Conservation (phyloP, 2,113 vertebrate species). For the Takifugu flavidus region DNA sequence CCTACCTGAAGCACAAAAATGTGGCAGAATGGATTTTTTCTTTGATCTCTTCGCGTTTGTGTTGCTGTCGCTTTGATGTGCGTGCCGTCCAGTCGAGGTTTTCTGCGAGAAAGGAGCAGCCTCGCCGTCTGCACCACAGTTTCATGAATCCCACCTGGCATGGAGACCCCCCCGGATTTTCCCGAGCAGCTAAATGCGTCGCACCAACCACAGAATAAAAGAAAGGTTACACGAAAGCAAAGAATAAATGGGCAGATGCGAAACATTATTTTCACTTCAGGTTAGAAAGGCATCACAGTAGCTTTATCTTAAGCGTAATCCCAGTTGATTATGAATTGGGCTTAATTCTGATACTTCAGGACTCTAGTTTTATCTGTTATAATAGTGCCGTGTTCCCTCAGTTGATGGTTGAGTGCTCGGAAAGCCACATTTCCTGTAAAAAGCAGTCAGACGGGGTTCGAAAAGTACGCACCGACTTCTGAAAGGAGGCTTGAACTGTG, state of each 20-base stretch:
- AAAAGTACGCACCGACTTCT: not conserved
- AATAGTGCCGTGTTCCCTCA: not conserved
- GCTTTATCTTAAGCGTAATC: not conserved
- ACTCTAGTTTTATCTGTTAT: not conserved
- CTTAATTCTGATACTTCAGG: not conserved
- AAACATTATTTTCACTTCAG: conserved; percentile 10
- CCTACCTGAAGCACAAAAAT: no score
- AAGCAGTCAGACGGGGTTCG: not conserved
- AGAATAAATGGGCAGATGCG: not conserved
- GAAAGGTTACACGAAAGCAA: conserved; percentile 4
- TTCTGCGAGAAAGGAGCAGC: conserved; percentile 34
- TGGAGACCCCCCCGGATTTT: conserved; percentile 27
- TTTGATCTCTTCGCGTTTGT: no score
- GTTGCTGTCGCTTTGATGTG: not conserved
- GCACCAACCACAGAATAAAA: conserved; percentile 13
- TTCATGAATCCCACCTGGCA: conserved; percentile 59
- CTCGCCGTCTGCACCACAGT: conserved; percentile 69
- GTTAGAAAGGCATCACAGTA: not conserved
- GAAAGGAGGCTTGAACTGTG: no score
- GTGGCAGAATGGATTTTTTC: no score
- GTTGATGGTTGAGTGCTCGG: not conserved
- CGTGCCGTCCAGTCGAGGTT: conserved; percentile 10
- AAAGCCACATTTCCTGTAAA: not conserved
- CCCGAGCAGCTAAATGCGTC: conserved; percentile 14
- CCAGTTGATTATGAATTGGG: not conserved